Evolutionary conservation across 2,888 invertebrate genomes (phyloP), one percentile per base, ranked within the genome.

Genomic region (Gymnocheta viridis): DNA sequence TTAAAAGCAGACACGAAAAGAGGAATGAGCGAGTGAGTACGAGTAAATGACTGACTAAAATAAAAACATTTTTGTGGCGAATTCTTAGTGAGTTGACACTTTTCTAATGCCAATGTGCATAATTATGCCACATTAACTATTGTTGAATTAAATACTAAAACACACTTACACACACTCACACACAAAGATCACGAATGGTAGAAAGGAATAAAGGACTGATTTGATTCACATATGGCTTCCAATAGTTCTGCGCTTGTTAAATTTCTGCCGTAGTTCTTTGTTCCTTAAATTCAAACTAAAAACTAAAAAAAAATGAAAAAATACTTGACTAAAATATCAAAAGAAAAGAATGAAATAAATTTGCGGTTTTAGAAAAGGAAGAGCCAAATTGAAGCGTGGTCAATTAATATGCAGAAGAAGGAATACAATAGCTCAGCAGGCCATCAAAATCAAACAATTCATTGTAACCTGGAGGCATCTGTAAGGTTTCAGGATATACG

Each of bases 401-500:
- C 77, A 69, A 69, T 78, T 60, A 78, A 44, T 41, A 51, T 62
- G 12, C 62, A 22, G 60, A 67, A 32, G 27, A 19, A 41, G 24
- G 27, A 51, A 64, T 22, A 81, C 58, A 73, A 81, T 17, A 49
- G 49, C 80, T n/a, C 80, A 51, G 67, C 60, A 74, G 73, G 80
- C 58, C 38, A 81, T 81, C 67, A 22, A 29, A 69, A 38, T 2
- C 69, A 49, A 47, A 72, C 38, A 56, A 72, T 58, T 29, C 73
- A 73, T 56, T 58, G 66, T 29, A 58, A 58, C 14, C 49, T 38
- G 64, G 41, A 58, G 41, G 76, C 83, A 84, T 72, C 72, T 76
- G 60, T 80, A 84, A 41, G 83, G 83, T 67, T 84, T 84, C 83
- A 76, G 80, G 76, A 84, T 67, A 67, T 72, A 54, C 79, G 76